A percentile compares a stretch with the other conserved stretches of the same genome.
Evolutionary conservation across 1,140 invertebrate genomes (phyloP).

Genomic region (Drosophila nigrodunni): DNA sequence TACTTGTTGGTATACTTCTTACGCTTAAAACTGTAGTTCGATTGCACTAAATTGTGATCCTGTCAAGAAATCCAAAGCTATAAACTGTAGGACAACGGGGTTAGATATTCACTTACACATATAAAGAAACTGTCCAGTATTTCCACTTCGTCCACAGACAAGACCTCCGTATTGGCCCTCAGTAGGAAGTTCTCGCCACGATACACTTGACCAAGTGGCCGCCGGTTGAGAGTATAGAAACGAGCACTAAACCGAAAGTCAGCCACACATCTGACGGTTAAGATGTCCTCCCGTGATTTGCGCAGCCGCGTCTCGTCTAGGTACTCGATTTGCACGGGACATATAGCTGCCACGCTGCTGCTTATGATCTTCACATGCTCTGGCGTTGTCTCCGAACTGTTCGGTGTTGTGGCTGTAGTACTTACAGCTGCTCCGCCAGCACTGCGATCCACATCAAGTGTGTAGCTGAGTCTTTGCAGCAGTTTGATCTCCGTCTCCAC

Average conservation of each 20-base stretch:
- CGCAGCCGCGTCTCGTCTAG: conserved; percentile 76
- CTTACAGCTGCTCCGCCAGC: conserved; percentile 6
- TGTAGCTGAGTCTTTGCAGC: conserved; percentile 78
- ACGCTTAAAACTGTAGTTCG: conserved; percentile 83
- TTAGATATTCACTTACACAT: conserved; percentile 70
- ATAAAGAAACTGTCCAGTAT: conserved; percentile 84
- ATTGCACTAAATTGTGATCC: conserved; percentile 84
- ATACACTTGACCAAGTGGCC: conserved; percentile 70
- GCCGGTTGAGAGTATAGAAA: conserved; percentile 77
- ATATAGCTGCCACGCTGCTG: conserved; percentile 48
- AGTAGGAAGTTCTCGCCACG: conserved; percentile 82
- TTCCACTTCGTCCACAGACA: conserved; percentile 72
- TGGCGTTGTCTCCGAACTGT: conserved; percentile 72
- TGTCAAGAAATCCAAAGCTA: conserved; percentile 4
- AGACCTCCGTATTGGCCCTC: conserved; percentile 72
- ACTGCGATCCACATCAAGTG: conserved; percentile 65
- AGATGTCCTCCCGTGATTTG: conserved; percentile 74
- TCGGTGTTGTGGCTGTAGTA: conserved; percentile 50
- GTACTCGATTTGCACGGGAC: conserved; percentile 77
- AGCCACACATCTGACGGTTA: conserved; percentile 63
- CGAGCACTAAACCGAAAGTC: conserved; percentile 77
- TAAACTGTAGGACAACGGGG: neutral
- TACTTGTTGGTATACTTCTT: conserved; percentile 81
- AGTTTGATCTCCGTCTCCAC: conserved; percentile 73
- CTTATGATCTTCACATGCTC: conserved; percentile 58